phyloP scores from a whole-genome alignment of 2,797 vertebrate species.

The Thripadectes ignobilis region DNA sequence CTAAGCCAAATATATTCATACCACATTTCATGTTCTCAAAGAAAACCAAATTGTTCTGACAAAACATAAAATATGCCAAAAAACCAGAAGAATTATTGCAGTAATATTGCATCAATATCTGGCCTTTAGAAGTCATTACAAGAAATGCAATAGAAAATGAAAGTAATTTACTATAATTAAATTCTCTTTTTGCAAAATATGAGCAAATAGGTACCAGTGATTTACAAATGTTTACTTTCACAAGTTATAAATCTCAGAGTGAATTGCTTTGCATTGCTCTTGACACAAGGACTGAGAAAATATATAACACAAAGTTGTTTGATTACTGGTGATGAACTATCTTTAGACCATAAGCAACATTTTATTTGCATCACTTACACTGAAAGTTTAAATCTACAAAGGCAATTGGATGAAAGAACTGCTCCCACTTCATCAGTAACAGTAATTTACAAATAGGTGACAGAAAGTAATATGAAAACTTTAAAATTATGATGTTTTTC shows the following conservation, averaged over 20 bases:
- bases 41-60: background rate
- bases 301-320: background rate
- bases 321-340: background rate
- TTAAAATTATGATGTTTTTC: background rate
- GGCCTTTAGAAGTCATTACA: background rate
- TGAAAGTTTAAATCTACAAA: background rate
- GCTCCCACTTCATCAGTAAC: background rate
- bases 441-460: background rate
- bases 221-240: slow-evolving; percentile 10
- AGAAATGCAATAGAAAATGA: background rate
- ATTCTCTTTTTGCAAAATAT: background rate
- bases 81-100: background rate
- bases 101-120: background rate
- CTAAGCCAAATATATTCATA: background rate
- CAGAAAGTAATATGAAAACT: background rate
- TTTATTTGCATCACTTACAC: background rate
- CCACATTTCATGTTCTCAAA: background rate
- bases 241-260: background rate
- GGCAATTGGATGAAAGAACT: background rate
- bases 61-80: background rate
- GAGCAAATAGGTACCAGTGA: background rate
- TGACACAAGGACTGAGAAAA: background rate
- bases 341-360: background rate
- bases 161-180: background rate
- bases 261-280: background rate